phyloP scores from a whole-genome alignment of 2,113 vertebrate species.

The Phalacrocorax pelagicus region DNA sequence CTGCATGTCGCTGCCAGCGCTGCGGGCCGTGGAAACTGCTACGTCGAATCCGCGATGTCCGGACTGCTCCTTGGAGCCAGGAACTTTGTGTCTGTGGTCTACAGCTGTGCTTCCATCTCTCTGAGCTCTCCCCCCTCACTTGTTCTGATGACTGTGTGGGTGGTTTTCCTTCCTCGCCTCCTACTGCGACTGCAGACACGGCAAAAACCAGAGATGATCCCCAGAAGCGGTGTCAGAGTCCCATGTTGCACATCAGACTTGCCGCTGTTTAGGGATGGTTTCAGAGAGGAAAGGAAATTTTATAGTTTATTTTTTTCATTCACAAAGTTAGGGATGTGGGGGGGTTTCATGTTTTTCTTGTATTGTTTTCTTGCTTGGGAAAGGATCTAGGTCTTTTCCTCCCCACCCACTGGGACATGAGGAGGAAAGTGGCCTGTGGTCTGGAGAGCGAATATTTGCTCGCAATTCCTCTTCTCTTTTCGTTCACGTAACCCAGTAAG shows the following conservation, averaged over 20 bases:
- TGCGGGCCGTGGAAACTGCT: neutral
- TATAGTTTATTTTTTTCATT: neutral
- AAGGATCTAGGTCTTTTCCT: neutral
- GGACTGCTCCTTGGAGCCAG: neutral
- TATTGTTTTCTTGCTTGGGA: neutral
- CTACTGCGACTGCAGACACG: neutral
- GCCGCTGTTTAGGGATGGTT: neutral
- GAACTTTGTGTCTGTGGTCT: neutral
- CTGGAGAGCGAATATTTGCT: neutral
- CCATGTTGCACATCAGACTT: neutral
- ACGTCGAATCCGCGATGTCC: neutral
- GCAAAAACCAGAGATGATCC: neutral
- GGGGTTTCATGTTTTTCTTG: neutral
- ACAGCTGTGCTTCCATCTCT: neutral
- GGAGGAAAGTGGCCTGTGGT: neutral
- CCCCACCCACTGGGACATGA: neutral
- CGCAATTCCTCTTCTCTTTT: neutral
- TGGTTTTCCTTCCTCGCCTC: constrained; percentile 13
- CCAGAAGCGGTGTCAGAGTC: neutral
- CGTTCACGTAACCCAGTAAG: neutral
- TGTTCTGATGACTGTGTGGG: neutral
- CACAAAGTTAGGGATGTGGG: neutral
- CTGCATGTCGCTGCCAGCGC: neutral
- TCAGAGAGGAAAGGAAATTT: neutral
- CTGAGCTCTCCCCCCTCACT: neutral